phyloP scores from a whole-genome alignment of 1,140 invertebrate species.

The Scaptodrosophila lebanonensis region DNA sequence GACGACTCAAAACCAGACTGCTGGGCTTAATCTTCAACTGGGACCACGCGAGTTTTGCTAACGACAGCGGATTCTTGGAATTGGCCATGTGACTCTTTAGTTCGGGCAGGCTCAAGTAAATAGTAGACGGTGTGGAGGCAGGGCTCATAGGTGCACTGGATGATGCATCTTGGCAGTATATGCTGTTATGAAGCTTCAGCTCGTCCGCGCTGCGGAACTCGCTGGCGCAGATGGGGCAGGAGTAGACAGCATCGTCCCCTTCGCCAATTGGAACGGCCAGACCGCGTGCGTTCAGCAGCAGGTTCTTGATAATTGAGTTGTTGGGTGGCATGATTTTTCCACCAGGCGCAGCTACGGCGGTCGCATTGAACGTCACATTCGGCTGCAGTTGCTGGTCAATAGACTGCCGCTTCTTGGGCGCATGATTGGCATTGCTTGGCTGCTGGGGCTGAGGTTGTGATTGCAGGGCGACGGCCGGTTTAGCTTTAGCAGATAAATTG shows the following conservation, averaged over 20 bases:
- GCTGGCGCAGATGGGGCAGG: constrained; percentile 82
- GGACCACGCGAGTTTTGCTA: constrained; percentile 71
- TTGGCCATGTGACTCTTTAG: constrained; percentile 77
- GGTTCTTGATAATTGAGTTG: constrained; percentile 89
- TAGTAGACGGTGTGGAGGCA: constrained; percentile 56
- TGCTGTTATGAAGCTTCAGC: constrained; percentile 83
- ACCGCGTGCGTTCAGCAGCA: constrained; percentile 84
- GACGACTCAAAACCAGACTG: constrained; percentile 78
- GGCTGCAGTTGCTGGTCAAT: background rate
- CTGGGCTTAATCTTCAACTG: constrained; percentile 78
- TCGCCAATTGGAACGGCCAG: constrained; percentile 78
- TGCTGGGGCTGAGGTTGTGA: background rate
- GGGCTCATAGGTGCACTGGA: constrained; percentile 71
- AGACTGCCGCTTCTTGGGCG: background rate
- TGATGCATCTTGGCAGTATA: constrained; percentile 80
- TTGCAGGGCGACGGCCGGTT: background rate
- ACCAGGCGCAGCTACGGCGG: background rate
- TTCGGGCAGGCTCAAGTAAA: constrained; percentile 78
- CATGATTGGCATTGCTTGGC: background rate
- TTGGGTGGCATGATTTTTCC: constrained; percentile 78
- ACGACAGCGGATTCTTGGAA: constrained; percentile 71
- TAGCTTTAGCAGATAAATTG: constrained; percentile 49
- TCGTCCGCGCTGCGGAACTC: constrained; percentile 84
- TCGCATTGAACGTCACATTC: background rate
- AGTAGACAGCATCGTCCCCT: constrained; percentile 79